Evolutionary conservation across 2,113 vertebrate genomes (phyloP), one percentile per base, ranked within the genome.

Genomic region (Ahaetulla prasina): DNA sequence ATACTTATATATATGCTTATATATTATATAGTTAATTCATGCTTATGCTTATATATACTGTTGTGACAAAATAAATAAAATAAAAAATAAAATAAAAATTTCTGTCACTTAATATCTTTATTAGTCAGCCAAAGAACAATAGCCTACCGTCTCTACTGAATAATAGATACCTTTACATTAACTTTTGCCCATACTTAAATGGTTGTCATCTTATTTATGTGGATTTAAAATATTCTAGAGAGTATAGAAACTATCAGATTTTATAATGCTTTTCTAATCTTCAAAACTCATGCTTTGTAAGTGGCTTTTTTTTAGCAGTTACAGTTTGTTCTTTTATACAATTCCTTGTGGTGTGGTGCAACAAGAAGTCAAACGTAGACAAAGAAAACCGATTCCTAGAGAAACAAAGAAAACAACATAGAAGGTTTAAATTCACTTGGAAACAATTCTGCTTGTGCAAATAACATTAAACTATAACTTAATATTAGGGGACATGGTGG

Each of bases 91-190:
- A n/a, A n/a, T n/a, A n/a, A n/a, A n/a, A n/a, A n/a, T n/a, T n/a
- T n/a, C 88, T 90, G 49, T 94, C 57, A 63, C 91, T 94, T 92
- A 95, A 94, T 91, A 49, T 60, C 86, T 55, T 86, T 57, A 95
- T 96, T 92, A 95, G 95, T 95, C 93, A 94, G 92, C 94, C 52
- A 94, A 93, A 80, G 22, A 93, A 94, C 93, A 23, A 8, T 63
- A 89, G 93, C 94, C 94, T 94, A 89, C 12, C 4, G 5, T 68
- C 30, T 63, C 22, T 93, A 55, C 89, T 95, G 93, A 95, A 92
- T 89, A 88, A 92, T 57, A 85, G 95, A 95, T 94, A 93, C 94
- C 55, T 63, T 94, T 16, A 94, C 88, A 92, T 87, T 93, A 80
- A 55, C 63, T 93, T 91, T 90, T 90, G 93, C 86, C 91, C 1